Evolutionary conservation across 2,113 vertebrate genomes (phyloP).

Genomic region (Chaetops frenatus): DNA sequence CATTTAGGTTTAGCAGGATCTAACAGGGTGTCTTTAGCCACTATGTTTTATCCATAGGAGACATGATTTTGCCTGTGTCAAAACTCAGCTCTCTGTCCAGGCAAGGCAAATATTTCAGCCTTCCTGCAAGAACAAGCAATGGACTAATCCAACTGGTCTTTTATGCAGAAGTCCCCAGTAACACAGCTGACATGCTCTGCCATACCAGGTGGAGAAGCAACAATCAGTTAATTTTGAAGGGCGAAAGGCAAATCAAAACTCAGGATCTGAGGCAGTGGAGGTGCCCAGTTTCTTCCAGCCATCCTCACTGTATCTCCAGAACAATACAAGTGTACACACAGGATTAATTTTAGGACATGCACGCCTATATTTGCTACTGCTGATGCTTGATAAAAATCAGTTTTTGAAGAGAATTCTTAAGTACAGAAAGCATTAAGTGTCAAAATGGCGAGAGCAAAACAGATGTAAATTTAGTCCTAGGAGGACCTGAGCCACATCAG

Average conservation of each 20-base stretch:
- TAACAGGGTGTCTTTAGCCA: constrained; percentile 48
- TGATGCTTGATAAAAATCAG: neutral
- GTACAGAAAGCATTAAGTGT: neutral
- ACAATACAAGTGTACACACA: constrained; percentile 60
- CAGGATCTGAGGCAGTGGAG: constrained; percentile 10
- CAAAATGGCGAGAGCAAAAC: constrained; percentile 15
- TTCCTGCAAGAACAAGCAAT: constrained; percentile 55
- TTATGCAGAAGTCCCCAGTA: constrained; percentile 57
- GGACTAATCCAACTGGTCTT: constrained; percentile 61
- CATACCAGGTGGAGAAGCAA: constrained; percentile 52
- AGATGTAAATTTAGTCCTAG: constrained; percentile 34
- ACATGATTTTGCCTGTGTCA: constrained; percentile 47
- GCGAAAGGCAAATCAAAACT: constrained; percentile 49
- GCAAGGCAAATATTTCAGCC: constrained; percentile 61
- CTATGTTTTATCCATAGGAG: neutral
- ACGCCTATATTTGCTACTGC: constrained; percentile 42
- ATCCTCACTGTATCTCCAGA: constrained; percentile 43
- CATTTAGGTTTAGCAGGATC: constrained; percentile 16
- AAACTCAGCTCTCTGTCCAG: constrained; percentile 40
- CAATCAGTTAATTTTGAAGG: constrained; percentile 55
- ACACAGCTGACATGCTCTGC: constrained; percentile 59
- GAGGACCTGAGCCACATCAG: constrained; percentile 25
- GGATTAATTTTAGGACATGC: constrained; percentile 54
- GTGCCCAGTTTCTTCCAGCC: constrained; percentile 49
- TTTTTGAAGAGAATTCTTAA: constrained; percentile 21